Evolutionary conservation across 2,797 vertebrate genomes (phyloP).

Genomic region (Hippoglossus hippoglossus): DNA sequence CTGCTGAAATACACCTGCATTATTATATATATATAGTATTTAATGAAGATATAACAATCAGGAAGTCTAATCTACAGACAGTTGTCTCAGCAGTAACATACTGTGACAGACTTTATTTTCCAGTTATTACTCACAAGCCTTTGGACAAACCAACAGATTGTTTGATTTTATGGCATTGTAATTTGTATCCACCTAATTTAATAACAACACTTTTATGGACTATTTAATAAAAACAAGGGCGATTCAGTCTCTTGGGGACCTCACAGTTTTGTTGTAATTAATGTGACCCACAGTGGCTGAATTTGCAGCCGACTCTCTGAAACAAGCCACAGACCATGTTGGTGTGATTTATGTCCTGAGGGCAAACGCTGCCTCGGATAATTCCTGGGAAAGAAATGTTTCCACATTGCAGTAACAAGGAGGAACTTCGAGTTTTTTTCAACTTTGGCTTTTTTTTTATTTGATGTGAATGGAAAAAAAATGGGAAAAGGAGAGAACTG

Average conservation of each 20-base stretch:
- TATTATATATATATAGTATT: neutral
- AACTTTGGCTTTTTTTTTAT: neutral
- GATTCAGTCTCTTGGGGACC: neutral
- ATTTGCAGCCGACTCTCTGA: constrained; percentile 4
- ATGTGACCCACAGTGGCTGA: neutral
- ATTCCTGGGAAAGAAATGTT: neutral
- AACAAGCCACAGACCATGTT: constrained; percentile 16
- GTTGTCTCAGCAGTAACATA: neutral
- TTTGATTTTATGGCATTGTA: constrained; percentile 12
- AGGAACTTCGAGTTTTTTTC: constrained; percentile 1
- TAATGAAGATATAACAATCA: neutral
- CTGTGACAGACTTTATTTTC: neutral
- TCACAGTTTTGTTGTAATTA: constrained; percentile 21
- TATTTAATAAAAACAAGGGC: neutral
- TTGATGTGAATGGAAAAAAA: neutral
- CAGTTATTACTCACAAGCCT: constrained; percentile 3
- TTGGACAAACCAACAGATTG: constrained; percentile 1
- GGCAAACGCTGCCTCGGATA: neutral
- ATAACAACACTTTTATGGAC: neutral
- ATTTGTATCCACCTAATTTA: constrained; percentile 4
- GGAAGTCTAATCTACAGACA: constrained; percentile 1
- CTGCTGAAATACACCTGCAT: neutral
- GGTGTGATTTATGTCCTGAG: constrained; percentile 11
- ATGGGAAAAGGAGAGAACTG: too few species aligned
- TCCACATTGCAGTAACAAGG: neutral